A percentile compares a stretch with the other conserved stretches of the same genome.
Evolutionary conservation across 2,113 vertebrate species (phyloP).

Genomic region (Tonatia bakeri): DNA sequence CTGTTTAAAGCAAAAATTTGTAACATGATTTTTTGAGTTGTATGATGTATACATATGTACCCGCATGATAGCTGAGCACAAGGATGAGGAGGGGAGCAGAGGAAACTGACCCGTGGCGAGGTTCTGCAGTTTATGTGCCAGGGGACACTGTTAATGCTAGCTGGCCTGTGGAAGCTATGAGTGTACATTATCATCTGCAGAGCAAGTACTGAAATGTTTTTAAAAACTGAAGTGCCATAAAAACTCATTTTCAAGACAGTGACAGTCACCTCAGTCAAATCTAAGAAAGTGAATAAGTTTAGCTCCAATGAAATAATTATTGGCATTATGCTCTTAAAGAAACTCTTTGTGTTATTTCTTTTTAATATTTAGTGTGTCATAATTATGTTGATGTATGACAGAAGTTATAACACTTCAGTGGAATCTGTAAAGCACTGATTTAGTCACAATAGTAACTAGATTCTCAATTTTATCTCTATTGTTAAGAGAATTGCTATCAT

Average conservation of each 20-base stretch:
- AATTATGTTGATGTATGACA: background rate
- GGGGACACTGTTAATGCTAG: background rate
- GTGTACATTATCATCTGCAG: background rate
- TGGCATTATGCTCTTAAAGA: background rate
- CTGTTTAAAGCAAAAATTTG: background rate
- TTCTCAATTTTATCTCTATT: background rate
- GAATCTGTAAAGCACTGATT: background rate
- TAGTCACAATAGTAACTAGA: background rate
- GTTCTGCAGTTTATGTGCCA: background rate
- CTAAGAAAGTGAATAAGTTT: background rate
- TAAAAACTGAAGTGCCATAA: background rate
- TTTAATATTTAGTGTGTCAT: background rate
- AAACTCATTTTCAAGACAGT: background rate
- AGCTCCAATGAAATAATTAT: background rate
- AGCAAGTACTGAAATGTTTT: background rate
- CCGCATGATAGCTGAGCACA: background rate
- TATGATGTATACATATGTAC: background rate
- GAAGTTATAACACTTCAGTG: background rate
- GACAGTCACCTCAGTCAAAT: background rate
- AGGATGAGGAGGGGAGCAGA: background rate
- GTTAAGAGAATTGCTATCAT: background rate
- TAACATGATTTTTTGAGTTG: background rate
- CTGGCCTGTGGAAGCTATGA: background rate
- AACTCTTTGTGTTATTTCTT: background rate
- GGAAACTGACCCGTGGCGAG: background rate